A percentile compares a stretch with the other conserved stretches of the same genome.
Evolutionary conservation across 2,797 vertebrate species (phyloP).

Genomic region (Poeciliopsis gracilis): DNA sequence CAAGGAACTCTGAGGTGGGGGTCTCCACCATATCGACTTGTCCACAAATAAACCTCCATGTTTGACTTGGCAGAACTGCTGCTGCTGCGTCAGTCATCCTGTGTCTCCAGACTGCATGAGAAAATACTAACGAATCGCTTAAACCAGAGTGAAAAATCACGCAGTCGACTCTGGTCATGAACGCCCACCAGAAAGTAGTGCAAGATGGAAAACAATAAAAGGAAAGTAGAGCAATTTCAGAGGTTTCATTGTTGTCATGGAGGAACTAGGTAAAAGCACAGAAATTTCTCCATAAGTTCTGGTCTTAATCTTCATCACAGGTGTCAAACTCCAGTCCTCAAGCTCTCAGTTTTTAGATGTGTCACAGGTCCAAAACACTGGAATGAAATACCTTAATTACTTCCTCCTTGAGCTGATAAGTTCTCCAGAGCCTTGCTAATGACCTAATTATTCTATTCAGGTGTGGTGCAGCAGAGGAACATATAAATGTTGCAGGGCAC

Average conservation of each 20-base stretch:
- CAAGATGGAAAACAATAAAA: slow-evolving; percentile 13
- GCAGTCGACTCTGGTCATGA: slow-evolving; percentile 55
- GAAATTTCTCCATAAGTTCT: neutral
- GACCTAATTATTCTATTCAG: no score
- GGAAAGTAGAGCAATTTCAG: neutral
- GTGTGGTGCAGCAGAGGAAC: no score
- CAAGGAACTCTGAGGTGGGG: slow-evolving; percentile 33
- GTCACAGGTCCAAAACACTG: no score
- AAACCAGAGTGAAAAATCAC: slow-evolving; percentile 53
- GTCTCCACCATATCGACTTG: slow-evolving; percentile 65
- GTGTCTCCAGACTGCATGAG: slow-evolving; percentile 57
- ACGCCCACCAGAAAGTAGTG: slow-evolving; percentile 53
- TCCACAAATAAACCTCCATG: slow-evolving; percentile 75
- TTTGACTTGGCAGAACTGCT: slow-evolving; percentile 75
- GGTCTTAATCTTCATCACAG: neutral
- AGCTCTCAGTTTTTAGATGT: no score
- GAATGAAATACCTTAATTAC: no score
- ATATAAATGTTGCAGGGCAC: no score
- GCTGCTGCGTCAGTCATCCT: slow-evolving; percentile 65
- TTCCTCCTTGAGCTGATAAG: no score
- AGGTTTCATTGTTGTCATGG: neutral
- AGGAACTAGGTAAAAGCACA: neutral
- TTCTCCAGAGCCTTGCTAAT: no score
- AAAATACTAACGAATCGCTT: slow-evolving; percentile 73
- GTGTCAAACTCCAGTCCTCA: no score